These are phyloP conservation scores for Araneus ventricosus DNA, from an alignment of 1,140 invertebrate species.

Conservation along the genomic window DNA sequence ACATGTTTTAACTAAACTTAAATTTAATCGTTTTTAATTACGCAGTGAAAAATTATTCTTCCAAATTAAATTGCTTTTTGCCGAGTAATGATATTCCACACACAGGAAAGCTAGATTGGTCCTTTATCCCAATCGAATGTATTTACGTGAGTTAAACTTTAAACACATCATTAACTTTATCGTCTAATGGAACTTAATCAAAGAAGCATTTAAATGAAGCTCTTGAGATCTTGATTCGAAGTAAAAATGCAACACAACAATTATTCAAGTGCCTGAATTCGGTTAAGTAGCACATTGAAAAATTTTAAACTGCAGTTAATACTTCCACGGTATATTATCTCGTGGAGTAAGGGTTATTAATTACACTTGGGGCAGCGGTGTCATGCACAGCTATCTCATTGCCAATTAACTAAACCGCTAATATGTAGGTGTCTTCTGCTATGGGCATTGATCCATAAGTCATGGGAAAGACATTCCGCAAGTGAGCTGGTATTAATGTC, in stretches of 20 bases:
- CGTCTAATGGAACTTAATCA: conserved; percentile 1
- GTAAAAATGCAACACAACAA: background rate
- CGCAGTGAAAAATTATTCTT: no score
- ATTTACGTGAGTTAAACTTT: background rate
- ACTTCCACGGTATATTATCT: conserved; percentile 41
- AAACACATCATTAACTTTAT: conserved; percentile 12
- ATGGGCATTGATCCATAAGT: conserved; percentile 63
- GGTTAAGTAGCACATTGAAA: conserved; percentile 12
- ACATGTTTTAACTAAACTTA: no score
- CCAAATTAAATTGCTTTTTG: background rate
- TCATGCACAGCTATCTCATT: conserved; percentile 56
- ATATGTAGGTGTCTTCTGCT: conserved; percentile 42
- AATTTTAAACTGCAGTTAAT: conserved; percentile 25
- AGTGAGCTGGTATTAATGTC: conserved; percentile 1
- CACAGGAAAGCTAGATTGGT: background rate
- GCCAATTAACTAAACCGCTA: conserved; percentile 63
- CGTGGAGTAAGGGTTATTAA: conserved; percentile 6
- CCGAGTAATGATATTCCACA: background rate
- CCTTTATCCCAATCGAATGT: background rate
- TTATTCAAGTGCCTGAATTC: conserved; percentile 25
- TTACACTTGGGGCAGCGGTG: conserved; percentile 17
- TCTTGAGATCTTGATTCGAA: background rate
- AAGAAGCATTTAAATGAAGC: conserved; percentile 3
- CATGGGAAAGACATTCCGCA: conserved; percentile 30
- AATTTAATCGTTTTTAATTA: no score